Evolutionary conservation across 2,113 vertebrate species (phyloP).

Genomic region (Rhizomys pruinosus): DNA sequence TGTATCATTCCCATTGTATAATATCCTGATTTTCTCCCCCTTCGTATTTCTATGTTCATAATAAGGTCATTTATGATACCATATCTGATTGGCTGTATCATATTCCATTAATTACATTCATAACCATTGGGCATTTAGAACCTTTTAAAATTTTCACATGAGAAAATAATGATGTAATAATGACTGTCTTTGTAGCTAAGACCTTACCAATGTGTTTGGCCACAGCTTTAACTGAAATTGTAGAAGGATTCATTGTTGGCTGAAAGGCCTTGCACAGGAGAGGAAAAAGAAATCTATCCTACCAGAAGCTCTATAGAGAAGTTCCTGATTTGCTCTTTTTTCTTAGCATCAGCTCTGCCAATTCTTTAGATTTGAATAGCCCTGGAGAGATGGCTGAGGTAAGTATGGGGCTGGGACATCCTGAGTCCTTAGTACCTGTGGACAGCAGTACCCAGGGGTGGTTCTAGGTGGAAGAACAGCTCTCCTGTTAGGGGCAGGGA

Average conservation of each 20-base stretch:
- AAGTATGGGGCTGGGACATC: rapidly evolving
- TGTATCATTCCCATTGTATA: neutral
- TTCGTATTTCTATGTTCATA: constrained; percentile 10
- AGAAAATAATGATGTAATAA: neutral
- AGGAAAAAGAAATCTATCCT: neutral
- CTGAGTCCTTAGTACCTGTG: neutral
- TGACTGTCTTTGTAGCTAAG: neutral
- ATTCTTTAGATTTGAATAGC: neutral
- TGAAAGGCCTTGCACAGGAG: neutral
- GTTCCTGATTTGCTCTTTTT: neutral
- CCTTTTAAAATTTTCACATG: constrained; percentile 11
- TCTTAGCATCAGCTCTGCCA: neutral
- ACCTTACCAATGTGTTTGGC: neutral
- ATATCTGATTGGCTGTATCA: neutral
- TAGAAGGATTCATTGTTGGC: neutral
- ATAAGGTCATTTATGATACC: neutral
- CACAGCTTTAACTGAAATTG: constrained; percentile 1
- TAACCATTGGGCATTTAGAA: neutral
- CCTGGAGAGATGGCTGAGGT: neutral
- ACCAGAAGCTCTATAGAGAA: too few species aligned
- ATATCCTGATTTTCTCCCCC: neutral
- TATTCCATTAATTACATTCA: neutral
- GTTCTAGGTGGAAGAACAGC: neutral
- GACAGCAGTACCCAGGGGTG: neutral
- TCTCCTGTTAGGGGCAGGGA: too few species aligned